phyloP scores from a whole-genome alignment of 2,888 invertebrate species.

The Nebria brevicollis region DNA sequence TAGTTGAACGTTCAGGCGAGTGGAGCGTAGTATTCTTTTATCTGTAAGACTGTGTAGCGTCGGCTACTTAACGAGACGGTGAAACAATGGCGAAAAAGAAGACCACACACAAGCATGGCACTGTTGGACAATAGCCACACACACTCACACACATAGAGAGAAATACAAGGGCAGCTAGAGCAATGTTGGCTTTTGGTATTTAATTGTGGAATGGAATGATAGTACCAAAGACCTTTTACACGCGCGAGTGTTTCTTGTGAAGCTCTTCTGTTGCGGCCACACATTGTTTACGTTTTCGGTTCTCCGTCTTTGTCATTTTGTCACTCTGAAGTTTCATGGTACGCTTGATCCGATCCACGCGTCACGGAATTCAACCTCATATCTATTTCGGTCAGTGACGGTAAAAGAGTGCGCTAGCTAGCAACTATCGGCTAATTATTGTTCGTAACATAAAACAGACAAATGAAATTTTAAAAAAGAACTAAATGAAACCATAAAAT shows the following conservation, averaged over 20 bases:
- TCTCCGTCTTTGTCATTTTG: not conserved
- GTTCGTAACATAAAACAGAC: not conserved
- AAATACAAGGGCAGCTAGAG: not conserved
- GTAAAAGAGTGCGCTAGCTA: not conserved
- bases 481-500: not conserved
- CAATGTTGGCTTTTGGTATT: conserved; percentile 17
- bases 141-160: not conserved
- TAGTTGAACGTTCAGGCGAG: conserved; percentile 17
- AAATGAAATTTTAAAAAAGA: not conserved
- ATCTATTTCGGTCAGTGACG: not conserved
- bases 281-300: not conserved
- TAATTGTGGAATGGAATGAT: conserved; percentile 17
- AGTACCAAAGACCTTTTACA: not conserved
- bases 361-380: not conserved
- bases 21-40: conserved; percentile 13
- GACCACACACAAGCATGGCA: not conserved
- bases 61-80: conserved; percentile 18
- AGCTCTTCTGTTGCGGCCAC: not conserved
- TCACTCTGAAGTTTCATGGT: not conserved
- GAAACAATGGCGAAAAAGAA: conserved; percentile 17
- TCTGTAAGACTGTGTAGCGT: conserved; percentile 5
- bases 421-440: not conserved
- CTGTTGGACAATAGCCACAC: not conserved
- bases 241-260: conserved; percentile 3
- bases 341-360: not conserved